Conservation (phyloP, 1,140 invertebrate genomes). For the Ceratitis capitata region DNA sequence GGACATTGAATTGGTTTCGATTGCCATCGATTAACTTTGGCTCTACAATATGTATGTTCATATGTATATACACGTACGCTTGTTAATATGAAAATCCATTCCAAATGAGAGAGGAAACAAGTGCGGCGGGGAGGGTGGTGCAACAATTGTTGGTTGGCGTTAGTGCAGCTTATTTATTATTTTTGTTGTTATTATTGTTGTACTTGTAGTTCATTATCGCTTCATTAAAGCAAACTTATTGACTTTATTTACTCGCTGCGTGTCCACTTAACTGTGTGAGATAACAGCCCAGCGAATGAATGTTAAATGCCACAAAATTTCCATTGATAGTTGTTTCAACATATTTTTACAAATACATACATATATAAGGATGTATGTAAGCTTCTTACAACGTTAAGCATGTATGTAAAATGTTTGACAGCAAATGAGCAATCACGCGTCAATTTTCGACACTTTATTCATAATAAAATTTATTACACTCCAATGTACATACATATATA, state of each 20-base stretch:
- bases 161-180: background rate
- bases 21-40: conserved; percentile 32
- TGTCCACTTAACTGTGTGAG: background rate
- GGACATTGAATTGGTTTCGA: conserved; percentile 15
- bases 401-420: background rate
- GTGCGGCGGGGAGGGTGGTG: background rate
- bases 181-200: too few relatives aligned
- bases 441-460: conserved; percentile 39
- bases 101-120: too few relatives aligned
- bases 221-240: conserved; percentile 38
- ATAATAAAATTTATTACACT: conserved; percentile 26
- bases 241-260: background rate
- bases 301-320: background rate
- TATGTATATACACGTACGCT: too few relatives aligned
- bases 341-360: background rate
- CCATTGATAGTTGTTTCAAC: background rate
- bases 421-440: conserved; percentile 21
- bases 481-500: too few relatives aligned
- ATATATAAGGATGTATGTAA: background rate
- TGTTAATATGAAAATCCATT: too few relatives aligned
- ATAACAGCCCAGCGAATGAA: background rate
- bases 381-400: too few relatives aligned
- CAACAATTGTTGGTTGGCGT: background rate
- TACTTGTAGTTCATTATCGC: conserved; percentile 42
- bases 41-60: background rate